A percentile compares a stretch with the other conserved stretches of the same genome.
Evolutionary conservation across 2,113 vertebrate genomes (phyloP).

Genomic region (Anolis sagrei): DNA sequence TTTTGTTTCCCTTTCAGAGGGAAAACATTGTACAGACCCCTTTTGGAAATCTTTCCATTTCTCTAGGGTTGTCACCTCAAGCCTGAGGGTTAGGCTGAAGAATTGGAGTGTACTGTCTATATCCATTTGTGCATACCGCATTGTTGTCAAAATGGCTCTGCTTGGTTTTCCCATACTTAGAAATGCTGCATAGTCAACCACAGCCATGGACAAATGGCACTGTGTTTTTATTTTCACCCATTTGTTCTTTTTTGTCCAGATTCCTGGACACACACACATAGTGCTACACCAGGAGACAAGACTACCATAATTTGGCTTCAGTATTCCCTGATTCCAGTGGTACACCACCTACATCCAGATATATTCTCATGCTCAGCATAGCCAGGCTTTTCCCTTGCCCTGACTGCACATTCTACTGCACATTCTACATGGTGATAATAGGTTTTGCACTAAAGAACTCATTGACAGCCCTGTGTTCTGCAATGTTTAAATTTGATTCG

Average conservation of each 20-base stretch:
- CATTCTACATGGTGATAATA: slow-evolving; percentile 5
- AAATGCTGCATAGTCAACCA: not conserved
- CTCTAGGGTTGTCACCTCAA: slow-evolving; percentile 37
- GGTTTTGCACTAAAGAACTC: not conserved
- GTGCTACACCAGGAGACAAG: not conserved
- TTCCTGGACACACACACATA: not conserved
- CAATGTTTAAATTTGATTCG: not conserved
- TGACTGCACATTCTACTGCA: accelerated
- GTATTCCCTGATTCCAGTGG: not conserved
- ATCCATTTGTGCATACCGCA: slow-evolving; percentile 43
- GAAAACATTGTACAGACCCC: slow-evolving; percentile 27
- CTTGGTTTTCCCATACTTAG: not conserved
- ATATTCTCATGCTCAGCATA: not conserved
- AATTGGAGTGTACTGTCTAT: slow-evolving; percentile 31
- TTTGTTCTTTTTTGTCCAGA: not conserved
- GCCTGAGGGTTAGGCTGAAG: slow-evolving; percentile 46
- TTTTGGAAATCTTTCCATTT: slow-evolving; percentile 41
- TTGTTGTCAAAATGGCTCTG: slow-evolving; percentile 15
- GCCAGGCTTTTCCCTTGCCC: not conserved
- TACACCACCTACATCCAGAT: not conserved
- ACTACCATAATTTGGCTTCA: not conserved
- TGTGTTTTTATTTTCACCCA: not conserved
- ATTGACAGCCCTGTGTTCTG: not conserved
- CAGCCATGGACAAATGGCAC: not conserved
- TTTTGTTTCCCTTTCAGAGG: slow-evolving; percentile 38